A percentile compares a stretch with the other conserved stretches of the same genome.
Conservation (phyloP, 1,140 invertebrate species). For the Lasioglossum baleicum region DNA sequence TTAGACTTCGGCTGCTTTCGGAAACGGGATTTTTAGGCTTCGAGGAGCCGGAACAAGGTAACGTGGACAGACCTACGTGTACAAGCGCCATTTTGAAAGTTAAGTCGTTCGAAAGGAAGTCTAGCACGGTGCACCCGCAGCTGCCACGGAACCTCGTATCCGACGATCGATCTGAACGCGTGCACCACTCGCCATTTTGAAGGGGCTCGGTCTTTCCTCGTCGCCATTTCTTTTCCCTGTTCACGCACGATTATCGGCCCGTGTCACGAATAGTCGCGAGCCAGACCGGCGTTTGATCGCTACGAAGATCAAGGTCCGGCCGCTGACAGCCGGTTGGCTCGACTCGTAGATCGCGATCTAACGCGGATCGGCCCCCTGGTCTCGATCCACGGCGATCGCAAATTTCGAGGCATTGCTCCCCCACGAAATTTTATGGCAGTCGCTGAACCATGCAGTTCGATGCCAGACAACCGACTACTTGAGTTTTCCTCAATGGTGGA, state of each 20-base stretch:
- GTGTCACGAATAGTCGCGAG: conserved; percentile 56
- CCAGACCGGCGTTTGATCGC: conserved; percentile 4
- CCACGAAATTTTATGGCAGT: too few relatives aligned
- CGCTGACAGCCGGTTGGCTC: background rate
- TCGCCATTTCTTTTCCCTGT: conserved; percentile 60
- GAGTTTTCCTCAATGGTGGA: too few relatives aligned
- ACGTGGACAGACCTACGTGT: background rate
- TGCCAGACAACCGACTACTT: too few relatives aligned
- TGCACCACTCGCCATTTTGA: conserved; percentile 62
- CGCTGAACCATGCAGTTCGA: too few relatives aligned
- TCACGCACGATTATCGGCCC: conserved; percentile 61
- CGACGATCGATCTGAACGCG: conserved; percentile 63
- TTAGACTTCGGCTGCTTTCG: too few relatives aligned
- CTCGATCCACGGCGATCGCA: too few relatives aligned
- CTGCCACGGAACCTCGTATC: conserved; percentile 62
- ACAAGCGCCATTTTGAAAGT: conserved; percentile 60
- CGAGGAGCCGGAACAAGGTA: background rate
- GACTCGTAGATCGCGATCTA: background rate
- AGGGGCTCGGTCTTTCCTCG: conserved; percentile 19
- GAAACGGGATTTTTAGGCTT: background rate
- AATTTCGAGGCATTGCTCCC: too few relatives aligned
- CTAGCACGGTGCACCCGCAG: conserved; percentile 58
- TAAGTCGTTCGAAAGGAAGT: conserved; percentile 59
- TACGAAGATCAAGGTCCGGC: background rate
- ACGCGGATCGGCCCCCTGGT: background rate